Evolutionary conservation across 2,888 invertebrate genomes (phyloP), one percentile per base, ranked within the genome.

Genomic region (Agonopterix alstromeriana): DNA sequence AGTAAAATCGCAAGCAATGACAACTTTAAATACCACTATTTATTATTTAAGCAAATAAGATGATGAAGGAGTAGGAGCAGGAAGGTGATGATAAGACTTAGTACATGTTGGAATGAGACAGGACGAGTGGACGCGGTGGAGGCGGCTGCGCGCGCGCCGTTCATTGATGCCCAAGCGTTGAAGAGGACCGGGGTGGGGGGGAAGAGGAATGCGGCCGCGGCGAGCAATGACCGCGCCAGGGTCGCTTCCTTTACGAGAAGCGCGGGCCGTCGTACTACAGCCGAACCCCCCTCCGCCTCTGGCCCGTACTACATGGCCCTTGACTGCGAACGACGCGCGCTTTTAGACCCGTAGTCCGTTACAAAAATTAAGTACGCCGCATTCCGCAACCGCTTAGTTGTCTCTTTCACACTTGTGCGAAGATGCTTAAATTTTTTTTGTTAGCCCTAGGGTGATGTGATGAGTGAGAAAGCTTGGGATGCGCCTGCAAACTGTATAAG

Each of bases 221-320:
- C 87, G 87, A 82, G 87, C 87, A 87, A 84, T 87, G 87, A 87
- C 87, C 87, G 85, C 84, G 82, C 83, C 87, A 87, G 87, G 87
- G 87, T 85, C 86, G 86, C 82, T 85, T 86, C 86, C 86, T 87
- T 86, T 86, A 86, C 87, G 82, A 86, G 86, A 82, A 84, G 77
- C 78, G 79, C 84, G 77, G 77, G 77, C 81, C 83, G 83, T 77
- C 82, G 85, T 86, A 85, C 85, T 85, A 86, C 84, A 80, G 75
- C 72, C 78, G 27, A 35, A 40, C 74, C 76, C 71, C 66, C 67
- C 59, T 65, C 57, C 72, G 59, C 61, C 64, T 53, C 65, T 60
- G 5, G 57, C 53, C 73, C 77, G 77, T 84, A 82, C 82, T 82
- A 82, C 82, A 78, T 79, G 77, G 65, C 76, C 75, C 76, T 75